Conservation (phyloP, 2,797 vertebrate genomes). For the Momotus momota region DNA sequence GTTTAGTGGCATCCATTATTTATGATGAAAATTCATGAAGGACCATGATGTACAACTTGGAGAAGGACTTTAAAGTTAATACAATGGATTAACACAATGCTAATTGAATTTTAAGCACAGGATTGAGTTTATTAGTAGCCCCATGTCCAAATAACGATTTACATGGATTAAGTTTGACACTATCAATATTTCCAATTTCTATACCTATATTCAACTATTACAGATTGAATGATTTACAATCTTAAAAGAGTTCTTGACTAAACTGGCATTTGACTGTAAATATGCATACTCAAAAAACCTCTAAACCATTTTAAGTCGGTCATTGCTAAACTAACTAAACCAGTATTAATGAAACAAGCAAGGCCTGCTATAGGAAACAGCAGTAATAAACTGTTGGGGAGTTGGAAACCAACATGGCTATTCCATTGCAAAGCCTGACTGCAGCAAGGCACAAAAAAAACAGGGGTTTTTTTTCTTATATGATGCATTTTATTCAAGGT, state of each 20-base stretch:
- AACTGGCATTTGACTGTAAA: neutral
- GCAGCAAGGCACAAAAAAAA: neutral
- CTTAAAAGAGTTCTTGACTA: neutral
- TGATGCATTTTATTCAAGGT: neutral
- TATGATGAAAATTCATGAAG: neutral
- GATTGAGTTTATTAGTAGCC: neutral
- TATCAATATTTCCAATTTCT: neutral
- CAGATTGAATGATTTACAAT: neutral
- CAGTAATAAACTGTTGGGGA: neutral
- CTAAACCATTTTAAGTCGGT: neutral
- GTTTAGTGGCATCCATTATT: neutral
- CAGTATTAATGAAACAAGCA: neutral
- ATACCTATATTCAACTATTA: neutral
- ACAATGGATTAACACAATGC: neutral
- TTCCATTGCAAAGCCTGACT: neutral
- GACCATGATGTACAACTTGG: neutral
- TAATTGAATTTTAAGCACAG: neutral
- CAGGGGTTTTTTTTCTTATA: neutral
- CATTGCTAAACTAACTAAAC: neutral
- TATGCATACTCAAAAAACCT: neutral
- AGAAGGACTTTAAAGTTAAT: neutral
- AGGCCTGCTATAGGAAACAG: neutral
- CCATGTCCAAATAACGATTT: neutral
- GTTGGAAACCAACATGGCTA: neutral
- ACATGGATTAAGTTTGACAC: neutral